These are phyloP conservation scores for Serinus canaria DNA, from an alignment of 2,113 vertebrate species.

Conservation along the genomic window DNA sequence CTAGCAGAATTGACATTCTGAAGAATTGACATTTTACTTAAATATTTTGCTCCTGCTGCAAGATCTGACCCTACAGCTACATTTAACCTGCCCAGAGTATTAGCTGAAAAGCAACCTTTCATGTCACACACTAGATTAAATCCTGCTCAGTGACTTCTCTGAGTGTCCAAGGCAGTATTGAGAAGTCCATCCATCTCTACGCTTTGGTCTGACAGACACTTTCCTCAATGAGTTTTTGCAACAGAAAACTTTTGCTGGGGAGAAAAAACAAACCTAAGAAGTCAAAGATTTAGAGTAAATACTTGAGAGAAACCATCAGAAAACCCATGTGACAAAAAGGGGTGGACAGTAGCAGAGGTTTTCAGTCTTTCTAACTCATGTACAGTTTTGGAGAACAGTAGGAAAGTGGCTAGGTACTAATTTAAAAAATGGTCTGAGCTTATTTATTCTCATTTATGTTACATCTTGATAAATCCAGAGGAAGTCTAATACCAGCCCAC, in stretches of 20 bases:
- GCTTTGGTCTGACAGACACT: not conserved
- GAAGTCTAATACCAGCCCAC: not conserved
- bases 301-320: not conserved
- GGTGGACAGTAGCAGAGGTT: not conserved
- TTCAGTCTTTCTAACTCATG: not conserved
- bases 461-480: not conserved
- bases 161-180: not conserved
- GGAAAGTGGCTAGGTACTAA: not conserved
- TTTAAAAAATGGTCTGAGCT: not conserved
- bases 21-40: not conserved
- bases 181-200: not conserved
- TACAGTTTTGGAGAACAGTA: not conserved
- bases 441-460: not conserved
- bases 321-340: not conserved
- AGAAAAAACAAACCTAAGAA: not conserved
- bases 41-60: not conserved
- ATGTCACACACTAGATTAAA: conserved; percentile 16
- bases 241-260: not conserved
- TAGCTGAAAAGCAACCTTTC: not conserved
- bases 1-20: not conserved
- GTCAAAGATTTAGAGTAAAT: not conserved
- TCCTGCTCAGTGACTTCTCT: not conserved
- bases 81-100: not conserved
- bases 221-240: conserved; percentile 3
- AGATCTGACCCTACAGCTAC: not conserved